Evolutionary conservation across 2,888 invertebrate species (phyloP).

Genomic region (Clunio marinus): DNA sequence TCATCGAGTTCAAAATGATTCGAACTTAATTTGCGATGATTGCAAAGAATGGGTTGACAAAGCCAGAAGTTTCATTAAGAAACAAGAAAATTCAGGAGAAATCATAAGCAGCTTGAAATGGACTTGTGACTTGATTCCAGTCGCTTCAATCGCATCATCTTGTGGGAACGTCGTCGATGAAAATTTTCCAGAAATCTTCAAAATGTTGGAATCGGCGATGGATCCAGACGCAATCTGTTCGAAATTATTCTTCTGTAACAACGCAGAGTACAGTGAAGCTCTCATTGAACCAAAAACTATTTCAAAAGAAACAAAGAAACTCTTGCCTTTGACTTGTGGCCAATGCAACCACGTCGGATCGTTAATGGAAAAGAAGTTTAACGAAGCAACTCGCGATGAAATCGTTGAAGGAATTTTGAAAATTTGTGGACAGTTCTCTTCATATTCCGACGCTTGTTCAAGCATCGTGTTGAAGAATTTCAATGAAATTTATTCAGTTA

Average conservation of each 20-base stretch:
- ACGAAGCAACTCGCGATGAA: conserved; percentile 47
- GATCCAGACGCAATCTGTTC: conserved; percentile 82
- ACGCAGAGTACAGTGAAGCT: conserved; percentile 62
- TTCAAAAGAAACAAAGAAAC: conserved; percentile 40
- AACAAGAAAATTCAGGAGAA: conserved; percentile 82
- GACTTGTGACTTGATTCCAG: conserved; percentile 73
- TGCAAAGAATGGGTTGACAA: conserved; percentile 88
- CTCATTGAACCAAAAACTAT: conserved; percentile 56
- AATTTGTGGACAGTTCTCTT: conserved; percentile 66
- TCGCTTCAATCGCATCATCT: conserved; percentile 69
- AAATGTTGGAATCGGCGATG: conserved; percentile 84
- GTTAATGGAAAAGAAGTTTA: conserved; percentile 47
- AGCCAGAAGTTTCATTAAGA: conserved; percentile 79
- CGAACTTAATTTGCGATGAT: conserved; percentile 74
- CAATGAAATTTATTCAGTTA: conserved; percentile 62
- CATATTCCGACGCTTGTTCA: conserved; percentile 75
- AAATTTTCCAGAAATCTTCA: conserved; percentile 80
- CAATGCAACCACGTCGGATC: conserved; percentile 47
- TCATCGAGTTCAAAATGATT: conserved; percentile 61
- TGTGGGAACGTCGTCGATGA: conserved; percentile 77
- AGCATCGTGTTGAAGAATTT: conserved; percentile 69
- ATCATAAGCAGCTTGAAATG: conserved; percentile 83
- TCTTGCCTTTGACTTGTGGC: conserved; percentile 46
- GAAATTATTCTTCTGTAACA: conserved; percentile 84
- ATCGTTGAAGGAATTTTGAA: conserved; percentile 49